Percentiles rank a stretch among this genome's conserved stretches.
These are phyloP conservation scores for Phalanger gymnotis DNA, from an alignment of 2,797 vertebrate species.

Conservation along the genomic window DNA sequence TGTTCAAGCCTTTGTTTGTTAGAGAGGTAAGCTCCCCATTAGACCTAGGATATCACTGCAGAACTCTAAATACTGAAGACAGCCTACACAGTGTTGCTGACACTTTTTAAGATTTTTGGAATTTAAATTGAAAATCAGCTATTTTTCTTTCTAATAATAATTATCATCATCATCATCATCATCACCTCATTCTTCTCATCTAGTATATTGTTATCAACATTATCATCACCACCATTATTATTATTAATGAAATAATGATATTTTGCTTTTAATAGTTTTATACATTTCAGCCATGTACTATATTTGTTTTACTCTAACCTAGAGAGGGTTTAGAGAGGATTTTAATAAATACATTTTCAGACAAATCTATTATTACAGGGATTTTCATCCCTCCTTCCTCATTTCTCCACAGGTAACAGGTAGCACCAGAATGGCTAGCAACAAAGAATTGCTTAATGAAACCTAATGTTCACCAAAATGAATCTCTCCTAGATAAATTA, in stretches of 20 bases:
- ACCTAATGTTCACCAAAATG: constrained; percentile 78
- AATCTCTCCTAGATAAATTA: constrained; percentile 84
- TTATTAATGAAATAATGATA: neutral
- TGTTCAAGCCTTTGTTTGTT: constrained; percentile 9
- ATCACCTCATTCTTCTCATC: neutral
- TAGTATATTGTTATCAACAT: neutral
- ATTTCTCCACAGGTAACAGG: constrained; percentile 68
- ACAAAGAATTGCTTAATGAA: constrained; percentile 81
- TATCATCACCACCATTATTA: neutral
- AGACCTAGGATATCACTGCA: neutral
- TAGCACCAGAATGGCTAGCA: constrained; percentile 64
- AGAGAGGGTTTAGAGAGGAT: constrained; percentile 47
- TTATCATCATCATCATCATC: neutral
- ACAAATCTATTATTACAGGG: constrained; percentile 63
- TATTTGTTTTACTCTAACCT: constrained; percentile 59
- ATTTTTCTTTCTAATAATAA: neutral
- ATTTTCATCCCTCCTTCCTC: constrained; percentile 67
- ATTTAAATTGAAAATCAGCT: neutral
- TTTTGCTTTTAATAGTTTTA: constrained; percentile 31
- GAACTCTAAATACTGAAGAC: neutral
- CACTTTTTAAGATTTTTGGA: neutral
- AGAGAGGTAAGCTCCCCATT: neutral
- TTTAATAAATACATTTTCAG: constrained; percentile 59
- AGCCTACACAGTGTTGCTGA: neutral
- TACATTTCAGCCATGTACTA: neutral